Evolutionary conservation across 2,797 vertebrate species (phyloP).

Genomic region (Tapirus indicus): DNA sequence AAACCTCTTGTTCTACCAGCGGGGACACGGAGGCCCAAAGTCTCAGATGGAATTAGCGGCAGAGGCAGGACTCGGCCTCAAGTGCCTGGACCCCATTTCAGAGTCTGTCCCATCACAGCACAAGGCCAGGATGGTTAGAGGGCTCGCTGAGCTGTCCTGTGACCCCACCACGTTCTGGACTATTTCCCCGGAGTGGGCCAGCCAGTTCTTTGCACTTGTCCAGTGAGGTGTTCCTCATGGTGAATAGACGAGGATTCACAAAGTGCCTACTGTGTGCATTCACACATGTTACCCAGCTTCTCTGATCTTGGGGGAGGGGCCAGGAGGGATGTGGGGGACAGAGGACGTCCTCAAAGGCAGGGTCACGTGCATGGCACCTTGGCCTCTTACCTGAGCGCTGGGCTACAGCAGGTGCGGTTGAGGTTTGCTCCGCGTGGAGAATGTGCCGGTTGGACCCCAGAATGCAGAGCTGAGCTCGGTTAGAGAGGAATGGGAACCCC

Average conservation of each 20-base stretch:
- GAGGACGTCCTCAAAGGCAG: neutral
- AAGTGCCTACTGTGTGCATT: neutral
- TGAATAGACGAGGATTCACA: fast-evolving
- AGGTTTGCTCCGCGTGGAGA: neutral
- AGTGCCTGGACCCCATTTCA: neutral
- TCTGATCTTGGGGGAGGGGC: neutral
- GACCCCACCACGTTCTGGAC: neutral
- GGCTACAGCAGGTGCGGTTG: neutral
- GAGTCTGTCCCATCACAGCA: neutral
- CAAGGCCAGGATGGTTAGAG: neutral
- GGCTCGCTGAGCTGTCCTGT: neutral
- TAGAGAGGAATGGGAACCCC: neutral
- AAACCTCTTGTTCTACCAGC: neutral
- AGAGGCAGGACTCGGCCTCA: neutral
- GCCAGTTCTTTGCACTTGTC: neutral
- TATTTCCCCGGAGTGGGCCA: neutral
- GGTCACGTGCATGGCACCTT: fast-evolving
- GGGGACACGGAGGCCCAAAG: neutral
- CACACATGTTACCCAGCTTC: fast-evolving
- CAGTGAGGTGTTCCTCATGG: neutral
- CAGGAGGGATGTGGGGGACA: neutral
- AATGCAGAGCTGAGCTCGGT: neutral
- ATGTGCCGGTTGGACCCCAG: neutral
- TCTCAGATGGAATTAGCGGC: neutral
- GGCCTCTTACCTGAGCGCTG: neutral